Evolutionary conservation across 2,113 vertebrate species (phyloP), one percentile per base, ranked within the genome.

Genomic region (Apodemus sylvaticus): DNA sequence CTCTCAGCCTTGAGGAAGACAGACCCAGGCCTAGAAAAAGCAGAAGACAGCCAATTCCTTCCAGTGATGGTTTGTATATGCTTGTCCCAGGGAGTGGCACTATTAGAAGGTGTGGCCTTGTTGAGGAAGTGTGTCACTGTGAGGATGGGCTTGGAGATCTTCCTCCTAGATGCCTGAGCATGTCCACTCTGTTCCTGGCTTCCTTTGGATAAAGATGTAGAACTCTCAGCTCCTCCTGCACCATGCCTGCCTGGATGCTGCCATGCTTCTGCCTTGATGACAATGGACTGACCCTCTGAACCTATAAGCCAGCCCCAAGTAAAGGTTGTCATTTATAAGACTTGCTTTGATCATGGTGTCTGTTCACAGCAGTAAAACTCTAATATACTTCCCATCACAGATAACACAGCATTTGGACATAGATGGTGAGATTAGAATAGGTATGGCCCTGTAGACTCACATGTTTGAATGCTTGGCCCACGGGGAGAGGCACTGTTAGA

Each of bases 1-100:
- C 60, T 4, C 64, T 17, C 39, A 78, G 26, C 45, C 2, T 3
- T 34, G 53, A 78, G 17, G 71, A 86, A 71, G 71, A 45, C 24
- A 17, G 66, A 53, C 48, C 26, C 0, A 20, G 74, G 34, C 6
- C 53, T 5, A 1, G 45, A 1, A 62, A 62, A 3, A 45, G 31
- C 3, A 34, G 34, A 51, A 58, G n/a, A 17, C 12, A 8, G 9
- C 0, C 31, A 36, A 2, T 3, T 42, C 3, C 76, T 16, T 53
- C 3, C 7, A 48, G 45, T 48, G 45, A 48, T 48, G 45, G n/a
- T 48, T 48, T 48, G 45, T 48, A 48, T 7, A 48, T 48, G 45
- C 45, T 48, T 7, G 45, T 48, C 45, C 45, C 45, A 48, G 45
- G 45, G 45, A 48, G 45, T 7, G 45, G 45, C 45, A 48, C 45